A percentile compares a stretch with the other conserved stretches of the same genome.
Conservation (phyloP, 2,888 invertebrate genomes). For the Magallana nippona region DNA sequence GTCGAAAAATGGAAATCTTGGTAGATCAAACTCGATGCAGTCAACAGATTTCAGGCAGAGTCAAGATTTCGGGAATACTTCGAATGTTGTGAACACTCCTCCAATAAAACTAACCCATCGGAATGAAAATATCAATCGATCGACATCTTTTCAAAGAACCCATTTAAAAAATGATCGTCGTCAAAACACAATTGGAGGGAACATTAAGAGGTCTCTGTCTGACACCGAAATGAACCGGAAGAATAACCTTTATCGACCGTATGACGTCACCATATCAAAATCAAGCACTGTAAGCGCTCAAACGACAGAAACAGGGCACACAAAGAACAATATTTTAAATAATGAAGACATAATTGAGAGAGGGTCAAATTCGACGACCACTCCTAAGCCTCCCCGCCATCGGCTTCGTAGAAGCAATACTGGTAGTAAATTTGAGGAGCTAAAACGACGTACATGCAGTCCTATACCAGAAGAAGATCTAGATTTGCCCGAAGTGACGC, state of each 20-base stretch:
- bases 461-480: slow-evolving; percentile 28
- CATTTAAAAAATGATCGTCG: background rate
- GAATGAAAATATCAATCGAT: background rate
- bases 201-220: background rate
- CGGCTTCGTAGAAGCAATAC: background rate
- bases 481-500: background rate
- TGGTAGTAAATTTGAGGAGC: background rate
- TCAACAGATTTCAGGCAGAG: background rate
- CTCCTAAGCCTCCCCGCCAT: slow-evolving; percentile 15
- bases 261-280: background rate
- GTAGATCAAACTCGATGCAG: background rate
- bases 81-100: background rate
- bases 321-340: no score
- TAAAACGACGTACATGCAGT: slow-evolving; percentile 19
- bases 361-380: background rate
- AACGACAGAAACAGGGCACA: background rate
- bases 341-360: background rate
- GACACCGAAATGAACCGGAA: background rate
- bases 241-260: background rate
- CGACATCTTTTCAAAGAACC: background rate
- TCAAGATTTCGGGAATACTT: background rate
- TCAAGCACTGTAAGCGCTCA: background rate
- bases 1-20: background rate
- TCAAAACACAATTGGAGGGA: background rate
- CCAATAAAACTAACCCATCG: background rate